These are phyloP conservation scores for Brevipalpus yothersi DNA, from an alignment of 1,140 invertebrate genomes.

Conservation along the genomic window DNA sequence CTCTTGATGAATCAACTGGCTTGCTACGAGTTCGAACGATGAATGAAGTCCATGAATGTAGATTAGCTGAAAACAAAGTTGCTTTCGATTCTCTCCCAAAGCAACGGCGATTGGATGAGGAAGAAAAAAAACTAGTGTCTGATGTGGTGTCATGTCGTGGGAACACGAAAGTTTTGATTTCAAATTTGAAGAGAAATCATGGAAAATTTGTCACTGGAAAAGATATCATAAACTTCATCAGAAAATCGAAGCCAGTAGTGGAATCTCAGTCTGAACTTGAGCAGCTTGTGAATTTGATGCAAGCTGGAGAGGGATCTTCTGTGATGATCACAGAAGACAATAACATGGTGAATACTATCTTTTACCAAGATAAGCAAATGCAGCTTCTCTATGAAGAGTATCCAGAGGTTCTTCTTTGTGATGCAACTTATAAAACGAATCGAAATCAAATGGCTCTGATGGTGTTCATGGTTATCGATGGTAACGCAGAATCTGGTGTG, in stretches of 20 bases:
- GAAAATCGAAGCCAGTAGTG: too few relatives aligned
- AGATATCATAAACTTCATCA: neutral
- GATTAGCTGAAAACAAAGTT: neutral
- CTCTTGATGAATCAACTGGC: too few relatives aligned
- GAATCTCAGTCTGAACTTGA: neutral
- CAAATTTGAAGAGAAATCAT: neutral
- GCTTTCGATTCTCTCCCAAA: neutral
- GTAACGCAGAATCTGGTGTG: neutral
- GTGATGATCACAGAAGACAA: neutral
- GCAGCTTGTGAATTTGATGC: neutral
- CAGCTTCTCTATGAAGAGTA: neutral
- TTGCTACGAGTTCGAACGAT: neutral
- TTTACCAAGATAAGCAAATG: conserved; percentile 2
- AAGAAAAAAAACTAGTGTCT: neutral
- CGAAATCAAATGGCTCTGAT: neutral
- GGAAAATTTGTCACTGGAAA: neutral
- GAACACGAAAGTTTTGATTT: neutral
- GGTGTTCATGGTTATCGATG: neutral
- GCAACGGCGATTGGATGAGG: neutral
- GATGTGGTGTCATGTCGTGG: neutral
- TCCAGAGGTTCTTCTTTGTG: conserved; percentile 1
- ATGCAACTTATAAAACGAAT: conserved; percentile 1
- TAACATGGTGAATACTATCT: neutral
- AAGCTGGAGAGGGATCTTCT: neutral
- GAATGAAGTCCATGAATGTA: neutral